phyloP scores from a whole-genome alignment of 2,888 invertebrate species.

The Folsomia candida region DNA sequence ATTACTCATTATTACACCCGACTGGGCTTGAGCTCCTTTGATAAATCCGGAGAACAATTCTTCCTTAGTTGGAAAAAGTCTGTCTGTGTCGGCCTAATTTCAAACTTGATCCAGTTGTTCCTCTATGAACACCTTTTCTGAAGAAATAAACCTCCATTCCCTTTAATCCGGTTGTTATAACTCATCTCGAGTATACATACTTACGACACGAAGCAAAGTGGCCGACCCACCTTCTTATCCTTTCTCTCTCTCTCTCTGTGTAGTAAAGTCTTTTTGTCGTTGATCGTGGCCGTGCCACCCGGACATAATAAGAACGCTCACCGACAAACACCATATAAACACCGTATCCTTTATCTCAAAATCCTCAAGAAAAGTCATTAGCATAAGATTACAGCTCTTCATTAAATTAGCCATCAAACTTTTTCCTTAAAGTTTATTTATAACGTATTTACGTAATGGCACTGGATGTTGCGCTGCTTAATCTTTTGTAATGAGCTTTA shows the following conservation, averaged over 20 bases:
- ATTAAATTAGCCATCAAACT: not conserved
- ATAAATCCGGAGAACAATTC: conserved; percentile 1
- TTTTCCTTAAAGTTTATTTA: not conserved
- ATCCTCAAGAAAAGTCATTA: too few relatives aligned
- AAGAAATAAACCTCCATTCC: not conserved
- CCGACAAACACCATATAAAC: too few relatives aligned
- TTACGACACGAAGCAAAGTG: not conserved
- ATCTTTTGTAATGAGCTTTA: not conserved
- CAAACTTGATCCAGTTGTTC: conserved; percentile 6
- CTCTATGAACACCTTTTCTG: conserved; percentile 17
- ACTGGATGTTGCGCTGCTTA: too few relatives aligned
- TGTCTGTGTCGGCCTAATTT: conserved; percentile 7
- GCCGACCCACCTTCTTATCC: not conserved
- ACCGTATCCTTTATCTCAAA: too few relatives aligned
- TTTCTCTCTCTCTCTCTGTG: not conserved
- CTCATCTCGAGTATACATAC: not conserved
- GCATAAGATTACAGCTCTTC: not conserved
- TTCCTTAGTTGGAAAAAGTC: too few relatives aligned
- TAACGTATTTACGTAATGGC: too few relatives aligned
- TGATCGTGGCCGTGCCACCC: conserved; percentile 10
- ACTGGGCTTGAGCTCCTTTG: conserved; percentile 8
- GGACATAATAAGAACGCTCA: not conserved
- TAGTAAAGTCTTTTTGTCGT: not conserved
- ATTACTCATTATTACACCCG: conserved; percentile 19
- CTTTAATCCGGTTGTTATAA: conserved; percentile 15